Evolutionary conservation across 2,888 invertebrate genomes (phyloP), one percentile per base, ranked within the genome.

Genomic region (Acanthacorydalis orientalis): DNA sequence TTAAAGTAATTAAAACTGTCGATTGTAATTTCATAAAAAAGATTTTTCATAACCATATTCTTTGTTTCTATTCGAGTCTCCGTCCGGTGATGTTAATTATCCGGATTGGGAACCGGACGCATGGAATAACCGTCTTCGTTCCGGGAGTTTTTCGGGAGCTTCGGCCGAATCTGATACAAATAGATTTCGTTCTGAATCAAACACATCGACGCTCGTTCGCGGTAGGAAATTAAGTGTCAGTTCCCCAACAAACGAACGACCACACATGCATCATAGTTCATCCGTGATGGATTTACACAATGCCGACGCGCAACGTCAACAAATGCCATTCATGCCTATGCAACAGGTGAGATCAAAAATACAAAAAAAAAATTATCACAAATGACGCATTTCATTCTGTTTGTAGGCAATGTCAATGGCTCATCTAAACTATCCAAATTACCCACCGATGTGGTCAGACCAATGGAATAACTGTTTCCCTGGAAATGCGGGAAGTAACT

Each of bases 341-440:
- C 75, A 77, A 55, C 79, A 79, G 68, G 79, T 78, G 32, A 10
- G 40, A 40, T 31, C 37, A 14, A 12, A 43, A 43, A 6, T 33
- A 9, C 12, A 35, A n/a, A 11, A n/a, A 35, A 35, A 35, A 35
- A 34, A 34, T 34, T n/a, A 12, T 35, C 35, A 11, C 35, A 35
- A 35, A 11, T 35, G 4, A 37, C 4, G 37, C 7, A 51, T 41
- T 39, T 44, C 44, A 32, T 37, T 32, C 46, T 32, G 34, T 47
- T 34, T 35, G 7, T 9, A 82, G 80, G 77, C 80, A 0, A 81
- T 81, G 56, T 82, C 82, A 0, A 72, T 80, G 72, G 80, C 80
- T 1, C 80, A 81, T 45, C 58, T 83, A 7, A 76, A 75, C 57
- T 78, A 75, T 53, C 71, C 72, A 31, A 69, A 70, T 43, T 69